Percentiles rank a stretch among this genome's conserved stretches.
phyloP scores from a whole-genome alignment of 2,888 invertebrate species.

The Luperina nickerlii region DNA sequence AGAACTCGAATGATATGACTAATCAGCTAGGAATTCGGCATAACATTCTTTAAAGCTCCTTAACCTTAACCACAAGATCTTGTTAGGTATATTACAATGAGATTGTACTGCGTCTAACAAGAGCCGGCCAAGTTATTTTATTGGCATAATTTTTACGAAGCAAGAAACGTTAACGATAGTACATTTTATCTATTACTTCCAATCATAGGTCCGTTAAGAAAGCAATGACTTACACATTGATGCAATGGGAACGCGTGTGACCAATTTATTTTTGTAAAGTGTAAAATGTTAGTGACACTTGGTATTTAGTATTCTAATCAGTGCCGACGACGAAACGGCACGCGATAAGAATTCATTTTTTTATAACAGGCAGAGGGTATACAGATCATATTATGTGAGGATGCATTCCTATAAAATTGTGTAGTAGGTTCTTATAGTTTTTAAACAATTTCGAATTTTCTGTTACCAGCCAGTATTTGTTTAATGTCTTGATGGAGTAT shows the following conservation, averaged over 20 bases:
- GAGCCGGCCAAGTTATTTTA: constrained; percentile 5
- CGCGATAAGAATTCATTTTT: constrained; percentile 60
- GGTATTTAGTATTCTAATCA: constrained; percentile 67
- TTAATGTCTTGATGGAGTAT: not conserved
- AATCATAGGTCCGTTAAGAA: constrained; percentile 59
- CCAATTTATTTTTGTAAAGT: constrained; percentile 60
- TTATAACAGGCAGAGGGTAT: constrained; percentile 28
- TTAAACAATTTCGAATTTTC: not conserved
- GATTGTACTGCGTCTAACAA: constrained; percentile 5
- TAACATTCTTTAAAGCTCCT: constrained; percentile 18
- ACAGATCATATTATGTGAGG: constrained; percentile 12
- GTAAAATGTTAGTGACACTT: constrained; percentile 61
- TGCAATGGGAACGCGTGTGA: constrained; percentile 62
- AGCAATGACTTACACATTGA: constrained; percentile 59
- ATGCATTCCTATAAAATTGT: constrained; percentile 36
- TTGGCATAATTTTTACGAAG: constrained; percentile 30
- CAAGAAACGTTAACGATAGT: constrained; percentile 21
- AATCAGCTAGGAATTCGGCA: constrained; percentile 27
- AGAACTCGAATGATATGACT: constrained; percentile 10
- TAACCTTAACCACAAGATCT: constrained; percentile 6
- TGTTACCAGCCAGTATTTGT: not conserved
- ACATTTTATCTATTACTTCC: constrained; percentile 57
- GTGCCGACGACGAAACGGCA: constrained; percentile 37
- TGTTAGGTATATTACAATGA: constrained; percentile 7
- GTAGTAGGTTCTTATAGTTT: not conserved